phyloP scores from a whole-genome alignment of 2,888 invertebrate genomes.

The Catocala sponsa region DNA sequence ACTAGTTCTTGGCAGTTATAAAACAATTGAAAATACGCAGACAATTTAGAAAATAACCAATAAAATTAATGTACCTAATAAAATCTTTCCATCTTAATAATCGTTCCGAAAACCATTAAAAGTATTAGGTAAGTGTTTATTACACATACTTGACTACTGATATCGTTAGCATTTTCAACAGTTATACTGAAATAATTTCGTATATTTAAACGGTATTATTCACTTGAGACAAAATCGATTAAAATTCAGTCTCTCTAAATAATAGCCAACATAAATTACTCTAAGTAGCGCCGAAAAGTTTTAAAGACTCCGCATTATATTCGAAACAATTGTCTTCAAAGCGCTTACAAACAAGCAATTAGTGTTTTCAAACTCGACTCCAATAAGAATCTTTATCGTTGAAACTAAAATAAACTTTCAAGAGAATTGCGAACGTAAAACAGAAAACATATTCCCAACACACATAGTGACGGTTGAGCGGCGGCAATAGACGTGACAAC shows the following conservation, averaged over 20 bases:
- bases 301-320: slow-evolving; percentile 21
- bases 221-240: slow-evolving; percentile 17
- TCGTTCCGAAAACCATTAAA: too few relatives aligned
- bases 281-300: slow-evolving; percentile 6
- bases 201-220: neutral
- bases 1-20: too few relatives aligned
- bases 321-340: slow-evolving; percentile 20
- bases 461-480: slow-evolving; percentile 48
- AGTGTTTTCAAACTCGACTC: slow-evolving; percentile 46
- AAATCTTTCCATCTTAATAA: too few relatives aligned
- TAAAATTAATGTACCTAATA: too few relatives aligned
- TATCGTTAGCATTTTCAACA: neutral
- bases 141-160: neutral
- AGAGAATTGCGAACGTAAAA: slow-evolving; percentile 40
- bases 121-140: too few relatives aligned
- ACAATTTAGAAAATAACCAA: too few relatives aligned
- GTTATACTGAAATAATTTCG: neutral
- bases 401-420: slow-evolving; percentile 45
- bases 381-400: slow-evolving; percentile 48
- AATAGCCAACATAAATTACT: slow-evolving; percentile 15
- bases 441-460: slow-evolving; percentile 55
- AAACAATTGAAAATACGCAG: too few relatives aligned
- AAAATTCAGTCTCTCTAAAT: slow-evolving; percentile 18
- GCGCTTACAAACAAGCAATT: slow-evolving; percentile 34
- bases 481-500: slow-evolving; percentile 81